A percentile compares a stretch with the other conserved stretches of the same genome.
Conservation (phyloP, 2,888 invertebrate species). For the Lymantria dispar region DNA sequence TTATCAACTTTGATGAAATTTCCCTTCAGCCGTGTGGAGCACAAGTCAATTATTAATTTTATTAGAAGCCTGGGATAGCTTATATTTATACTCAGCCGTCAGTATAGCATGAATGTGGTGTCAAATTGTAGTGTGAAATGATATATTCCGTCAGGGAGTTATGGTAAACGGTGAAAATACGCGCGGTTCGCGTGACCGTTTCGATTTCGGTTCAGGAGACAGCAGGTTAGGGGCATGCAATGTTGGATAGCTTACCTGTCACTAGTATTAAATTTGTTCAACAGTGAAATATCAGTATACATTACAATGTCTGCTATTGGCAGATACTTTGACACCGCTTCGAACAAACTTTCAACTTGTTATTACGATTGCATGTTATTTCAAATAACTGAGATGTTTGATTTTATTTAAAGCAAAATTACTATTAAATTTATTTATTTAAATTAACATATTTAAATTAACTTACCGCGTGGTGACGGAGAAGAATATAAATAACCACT, state of each 20-base stretch:
- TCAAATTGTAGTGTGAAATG: conserved; percentile 74
- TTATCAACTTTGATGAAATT: too few relatives aligned
- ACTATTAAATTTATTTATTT: too few relatives aligned
- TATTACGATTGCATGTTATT: background rate
- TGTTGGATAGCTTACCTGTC: conserved; percentile 55
- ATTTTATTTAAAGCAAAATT: too few relatives aligned
- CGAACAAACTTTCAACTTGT: background rate
- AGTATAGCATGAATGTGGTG: conserved; percentile 55
- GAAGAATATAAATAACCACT: too few relatives aligned
- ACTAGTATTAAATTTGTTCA: conserved; percentile 58
- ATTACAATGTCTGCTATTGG: conserved; percentile 12
- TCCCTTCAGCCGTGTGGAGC: too few relatives aligned
- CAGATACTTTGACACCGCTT: conserved; percentile 1
- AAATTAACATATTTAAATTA: too few relatives aligned
- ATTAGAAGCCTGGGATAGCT: too few relatives aligned
- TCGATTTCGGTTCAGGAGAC: conserved; percentile 55
- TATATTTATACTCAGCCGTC: background rate
- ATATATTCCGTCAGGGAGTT: conserved; percentile 58
- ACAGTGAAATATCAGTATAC: conserved; percentile 41
- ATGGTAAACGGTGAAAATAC: conserved; percentile 45
- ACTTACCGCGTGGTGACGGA: too few relatives aligned
- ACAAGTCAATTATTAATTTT: too few relatives aligned
- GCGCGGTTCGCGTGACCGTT: conserved; percentile 58
- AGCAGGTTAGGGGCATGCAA: conserved; percentile 56
- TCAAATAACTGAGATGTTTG: background rate